These are phyloP conservation scores for Amphipyra berbera DNA, from an alignment of 2,888 invertebrate genomes.

Conservation along the genomic window DNA sequence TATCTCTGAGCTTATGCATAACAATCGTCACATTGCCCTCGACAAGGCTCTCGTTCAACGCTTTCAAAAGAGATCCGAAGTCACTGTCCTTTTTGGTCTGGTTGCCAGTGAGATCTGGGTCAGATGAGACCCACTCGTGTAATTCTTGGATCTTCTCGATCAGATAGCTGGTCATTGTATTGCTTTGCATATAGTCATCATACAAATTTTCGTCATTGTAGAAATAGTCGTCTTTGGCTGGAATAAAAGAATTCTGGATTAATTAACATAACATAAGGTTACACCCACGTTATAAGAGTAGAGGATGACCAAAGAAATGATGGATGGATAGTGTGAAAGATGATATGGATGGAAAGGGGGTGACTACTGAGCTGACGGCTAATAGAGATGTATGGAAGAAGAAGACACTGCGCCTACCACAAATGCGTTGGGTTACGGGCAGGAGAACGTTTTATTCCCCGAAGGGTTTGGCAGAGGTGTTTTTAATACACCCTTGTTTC, in stretches of 20 bases:
- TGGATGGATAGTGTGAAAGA: too few relatives aligned
- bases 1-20: constrained; percentile 85
- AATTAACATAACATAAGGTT: too few relatives aligned
- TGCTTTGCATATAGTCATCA: constrained; percentile 85
- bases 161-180: constrained; percentile 84
- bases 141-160: constrained; percentile 88
- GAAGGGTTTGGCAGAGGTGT: too few relatives aligned
- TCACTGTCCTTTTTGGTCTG: constrained; percentile 65
- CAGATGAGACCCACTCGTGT: constrained; percentile 85
- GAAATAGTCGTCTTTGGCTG: constrained; percentile 74
- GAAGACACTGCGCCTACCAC: too few relatives aligned
- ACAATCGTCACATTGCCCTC: constrained; percentile 86
- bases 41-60: constrained; percentile 86
- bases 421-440: too few relatives aligned
- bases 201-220: constrained; percentile 84
- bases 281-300: too few relatives aligned
- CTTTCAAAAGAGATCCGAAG: constrained; percentile 80
- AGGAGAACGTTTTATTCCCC: too few relatives aligned
- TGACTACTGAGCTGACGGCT: too few relatives aligned
- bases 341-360: too few relatives aligned
- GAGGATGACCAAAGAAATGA: too few relatives aligned
- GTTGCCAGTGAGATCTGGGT: constrained; percentile 74
- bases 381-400: too few relatives aligned
- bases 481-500: too few relatives aligned
- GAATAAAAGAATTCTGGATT: neutral